phyloP scores from a whole-genome alignment of 2,888 invertebrate genomes.

The Nebria brevicollis region DNA sequence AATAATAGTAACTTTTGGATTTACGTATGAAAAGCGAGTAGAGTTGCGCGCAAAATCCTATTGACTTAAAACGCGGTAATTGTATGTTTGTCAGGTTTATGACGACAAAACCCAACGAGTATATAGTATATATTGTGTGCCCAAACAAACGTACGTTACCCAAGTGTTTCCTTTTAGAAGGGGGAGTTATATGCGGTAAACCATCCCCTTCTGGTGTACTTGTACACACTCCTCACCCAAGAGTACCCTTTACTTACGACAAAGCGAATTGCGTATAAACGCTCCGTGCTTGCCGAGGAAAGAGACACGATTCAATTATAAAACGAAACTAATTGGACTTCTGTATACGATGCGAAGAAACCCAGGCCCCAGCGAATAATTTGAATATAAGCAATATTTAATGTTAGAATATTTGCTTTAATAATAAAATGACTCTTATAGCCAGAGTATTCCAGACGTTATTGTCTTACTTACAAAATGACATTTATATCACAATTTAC shows the following conservation, averaged over 20 bases:
- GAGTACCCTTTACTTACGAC: neutral
- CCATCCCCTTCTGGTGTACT: neutral
- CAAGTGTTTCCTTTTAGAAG: neutral
- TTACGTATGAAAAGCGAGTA: neutral
- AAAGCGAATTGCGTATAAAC: neutral
- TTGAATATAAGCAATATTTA: conserved; percentile 63
- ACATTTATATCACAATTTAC: neutral
- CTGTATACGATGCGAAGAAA: neutral
- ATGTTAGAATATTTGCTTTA: conserved; percentile 60
- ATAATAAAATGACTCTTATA: conserved; percentile 56
- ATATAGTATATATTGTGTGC: neutral
- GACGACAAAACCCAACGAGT: neutral
- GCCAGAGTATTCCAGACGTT: neutral
- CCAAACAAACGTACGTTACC: conserved; percentile 1
- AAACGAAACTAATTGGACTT: conserved; percentile 17
- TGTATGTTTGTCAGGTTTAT: neutral
- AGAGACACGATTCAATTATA: conserved; percentile 22
- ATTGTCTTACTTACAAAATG: neutral
- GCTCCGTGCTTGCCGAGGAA: neutral
- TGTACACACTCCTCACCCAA: neutral
- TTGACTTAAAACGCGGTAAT: neutral
- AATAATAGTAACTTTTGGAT: neutral
- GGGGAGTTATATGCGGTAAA: neutral
- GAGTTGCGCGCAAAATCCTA: neutral
- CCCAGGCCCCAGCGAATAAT: conserved; percentile 54